These are phyloP conservation scores for Micronycteris hirsuta DNA, from an alignment of 2,113 vertebrate genomes.

Conservation along the genomic window DNA sequence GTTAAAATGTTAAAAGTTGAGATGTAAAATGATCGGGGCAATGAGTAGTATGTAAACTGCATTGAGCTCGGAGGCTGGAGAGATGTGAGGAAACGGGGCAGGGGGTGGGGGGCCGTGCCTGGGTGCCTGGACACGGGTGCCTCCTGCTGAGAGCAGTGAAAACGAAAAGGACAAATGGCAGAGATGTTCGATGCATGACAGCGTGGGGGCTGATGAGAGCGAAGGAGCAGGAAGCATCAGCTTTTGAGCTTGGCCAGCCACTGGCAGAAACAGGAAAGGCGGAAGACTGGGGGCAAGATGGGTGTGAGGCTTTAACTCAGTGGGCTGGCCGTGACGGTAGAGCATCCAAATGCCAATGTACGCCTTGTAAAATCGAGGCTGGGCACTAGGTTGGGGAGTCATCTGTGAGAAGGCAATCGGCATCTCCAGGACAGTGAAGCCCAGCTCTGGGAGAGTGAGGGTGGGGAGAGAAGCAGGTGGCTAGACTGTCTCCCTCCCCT, in stretches of 20 bases:
- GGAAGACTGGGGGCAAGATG: not conserved
- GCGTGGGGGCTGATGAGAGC: not conserved
- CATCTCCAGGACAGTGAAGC: not conserved
- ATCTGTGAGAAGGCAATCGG: not conserved
- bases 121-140: not conserved
- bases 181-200: not conserved
- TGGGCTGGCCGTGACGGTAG: not conserved
- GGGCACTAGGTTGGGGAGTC: not conserved
- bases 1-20: not conserved
- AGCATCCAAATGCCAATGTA: not conserved
- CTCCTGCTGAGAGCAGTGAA: not conserved
- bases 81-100: not conserved
- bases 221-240: not conserved
- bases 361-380: not conserved
- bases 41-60: not conserved
- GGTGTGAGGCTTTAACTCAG: not conserved
- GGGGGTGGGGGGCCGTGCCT: too few relatives aligned
- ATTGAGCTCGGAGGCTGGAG: not conserved
- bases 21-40: not conserved
- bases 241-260: not conserved
- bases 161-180: not conserved
- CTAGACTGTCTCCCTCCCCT: not conserved
- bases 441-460: not conserved
- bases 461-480: not conserved
- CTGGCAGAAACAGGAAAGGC: not conserved